Conservation (phyloP, 1,140 invertebrate genomes). For the Leptopilina clavipes region DNA sequence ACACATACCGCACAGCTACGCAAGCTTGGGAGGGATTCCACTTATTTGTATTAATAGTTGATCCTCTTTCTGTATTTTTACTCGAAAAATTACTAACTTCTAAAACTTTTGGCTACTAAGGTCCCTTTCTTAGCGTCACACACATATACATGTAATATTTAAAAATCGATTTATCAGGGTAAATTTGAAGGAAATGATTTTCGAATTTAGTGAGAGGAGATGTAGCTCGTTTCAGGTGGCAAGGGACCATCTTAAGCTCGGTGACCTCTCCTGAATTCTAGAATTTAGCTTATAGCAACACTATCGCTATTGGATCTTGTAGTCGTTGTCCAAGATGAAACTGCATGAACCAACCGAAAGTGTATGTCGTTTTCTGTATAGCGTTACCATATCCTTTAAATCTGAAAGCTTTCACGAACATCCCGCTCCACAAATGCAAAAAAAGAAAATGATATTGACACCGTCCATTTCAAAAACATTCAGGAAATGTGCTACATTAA, state of each 20-base stretch:
- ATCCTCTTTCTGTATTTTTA: no score
- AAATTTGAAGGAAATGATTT: not conserved
- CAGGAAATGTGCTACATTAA: not conserved
- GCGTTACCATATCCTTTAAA: slow-evolving; percentile 13
- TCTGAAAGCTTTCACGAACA: slow-evolving; percentile 9
- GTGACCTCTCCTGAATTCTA: slow-evolving; percentile 22
- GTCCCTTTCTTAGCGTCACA: no score
- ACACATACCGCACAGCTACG: no score
- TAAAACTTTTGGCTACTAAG: no score
- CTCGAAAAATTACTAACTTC: no score
- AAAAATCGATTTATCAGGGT: no score
- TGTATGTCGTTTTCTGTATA: slow-evolving; percentile 21
- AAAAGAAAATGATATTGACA: slow-evolving; percentile 14
- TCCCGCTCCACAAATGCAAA: not conserved
- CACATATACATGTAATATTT: no score
- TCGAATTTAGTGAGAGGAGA: not conserved
- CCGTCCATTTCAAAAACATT: not conserved
- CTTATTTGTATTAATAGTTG: no score
- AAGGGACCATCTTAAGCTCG: not conserved
- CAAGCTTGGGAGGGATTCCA: no score
- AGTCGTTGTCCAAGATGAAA: slow-evolving; percentile 20
- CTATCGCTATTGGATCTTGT: slow-evolving; percentile 28
- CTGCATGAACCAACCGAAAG: slow-evolving; percentile 11
- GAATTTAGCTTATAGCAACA: slow-evolving; percentile 26
- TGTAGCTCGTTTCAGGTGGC: no score